Evolutionary conservation across 53 echinoderm and acorn worm species (phyloP).

Genomic region (Temnopleurus reevesii): DNA sequence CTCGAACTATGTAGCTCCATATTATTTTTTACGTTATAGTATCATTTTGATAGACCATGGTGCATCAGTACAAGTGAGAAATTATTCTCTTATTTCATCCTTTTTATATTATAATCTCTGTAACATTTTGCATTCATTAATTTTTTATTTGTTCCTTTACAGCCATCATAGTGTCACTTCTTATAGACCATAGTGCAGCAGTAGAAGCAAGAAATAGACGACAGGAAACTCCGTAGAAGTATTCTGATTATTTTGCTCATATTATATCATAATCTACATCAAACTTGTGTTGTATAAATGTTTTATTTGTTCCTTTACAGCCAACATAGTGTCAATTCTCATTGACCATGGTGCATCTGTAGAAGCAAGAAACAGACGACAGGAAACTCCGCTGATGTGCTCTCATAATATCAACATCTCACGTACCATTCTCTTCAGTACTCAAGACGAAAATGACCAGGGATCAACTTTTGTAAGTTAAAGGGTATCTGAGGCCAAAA

Average conservation of each 20-base stretch:
- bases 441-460: constrained; percentile 29
- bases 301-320: constrained; percentile 29
- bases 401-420: constrained; percentile 94
- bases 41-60: too few species aligned
- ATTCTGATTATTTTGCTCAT: constrained; percentile 93
- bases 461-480: too few species aligned
- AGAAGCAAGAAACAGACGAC: constrained; percentile 89
- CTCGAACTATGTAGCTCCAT: too few species aligned
- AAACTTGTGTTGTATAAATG: background rate
- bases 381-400: constrained; percentile 97
- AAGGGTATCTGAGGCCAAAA: too few species aligned
- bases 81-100: too few species aligned
- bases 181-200: constrained; percentile 90
- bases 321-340: constrained; percentile 78
- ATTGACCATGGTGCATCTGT: constrained; percentile 93
- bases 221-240: constrained; percentile 95
- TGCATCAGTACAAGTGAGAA: too few species aligned
- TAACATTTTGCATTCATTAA: too few species aligned
- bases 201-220: constrained; percentile 91
- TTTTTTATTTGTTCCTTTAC: too few species aligned
- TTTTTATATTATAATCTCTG: too few species aligned
- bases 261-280: too few species aligned
- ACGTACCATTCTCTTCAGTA: constrained; percentile 60
- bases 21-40: too few species aligned
- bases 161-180: constrained; percentile 83